Base-by-base conservation (phyloP, 2,888 invertebrate genomes). In the Dynastes grantii region DNA sequence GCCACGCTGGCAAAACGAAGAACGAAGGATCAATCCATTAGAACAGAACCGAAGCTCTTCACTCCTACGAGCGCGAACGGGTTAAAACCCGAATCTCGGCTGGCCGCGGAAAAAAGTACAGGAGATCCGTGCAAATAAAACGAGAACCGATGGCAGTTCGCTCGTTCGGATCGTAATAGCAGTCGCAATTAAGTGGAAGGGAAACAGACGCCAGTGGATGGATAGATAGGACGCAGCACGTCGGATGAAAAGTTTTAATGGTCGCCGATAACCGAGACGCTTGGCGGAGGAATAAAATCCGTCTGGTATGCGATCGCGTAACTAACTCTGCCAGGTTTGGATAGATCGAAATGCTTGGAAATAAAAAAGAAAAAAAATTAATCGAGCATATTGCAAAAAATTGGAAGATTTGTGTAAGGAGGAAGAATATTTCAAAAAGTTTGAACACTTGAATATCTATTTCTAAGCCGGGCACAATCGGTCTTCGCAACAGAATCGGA, bases 201-300 rank as follows among this genome's bases (percentile, higher is more conserved):
- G 68, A 68, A 68, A 68, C 68, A 68, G 68, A 68, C 45, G 68
- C 49, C 16, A 4, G 51, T 9, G 45, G 45, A 61, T 61, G 22
- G 22, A 55, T 55, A 45, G 8, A 45, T 55, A 55, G 55, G n/a
- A 22, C 16, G 40, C 40, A 6, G 45, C 16, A 16, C 68, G 49
- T 68, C 45, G 45, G 68, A 51, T 68, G 68, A 68, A 68, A 68
- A 68, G 68, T 68, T 68, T 68, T 68, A 68, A 68, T 68, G 68
- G 51, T 51, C 22, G 16, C 16, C 65, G 65, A 65, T 65, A 40
- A 16, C 65, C 37, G 65, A 1, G n/a, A 2, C 16, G 55, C n/a
- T 55, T 22, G n/a, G 22, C 55, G 55, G 13, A 2, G 8, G 45
- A 45, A 45, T 45, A 45, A 11, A 11, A 45, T 45, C 11, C 45